A percentile compares a stretch with the other conserved stretches of the same genome.
Conservation (phyloP, 1,140 invertebrate species). For the Listronotus bonariensis region DNA sequence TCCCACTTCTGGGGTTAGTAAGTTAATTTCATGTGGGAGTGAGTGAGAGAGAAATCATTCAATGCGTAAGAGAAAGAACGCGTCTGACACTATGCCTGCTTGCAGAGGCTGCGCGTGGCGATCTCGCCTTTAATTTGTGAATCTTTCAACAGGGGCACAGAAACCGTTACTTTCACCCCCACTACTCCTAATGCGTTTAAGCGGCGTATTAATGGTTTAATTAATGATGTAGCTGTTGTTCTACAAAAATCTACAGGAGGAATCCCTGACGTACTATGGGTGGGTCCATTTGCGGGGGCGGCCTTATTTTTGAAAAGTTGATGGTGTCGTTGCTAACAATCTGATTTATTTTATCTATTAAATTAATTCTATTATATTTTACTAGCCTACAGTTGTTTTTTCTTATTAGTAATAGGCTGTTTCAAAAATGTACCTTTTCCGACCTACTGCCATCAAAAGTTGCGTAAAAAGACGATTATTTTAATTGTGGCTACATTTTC, state of each 20-base stretch:
- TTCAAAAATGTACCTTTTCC: no score
- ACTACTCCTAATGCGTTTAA: constrained; percentile 30
- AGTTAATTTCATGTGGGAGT: constrained; percentile 25
- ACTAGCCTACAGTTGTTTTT: no score
- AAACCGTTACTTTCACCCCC: constrained; percentile 28
- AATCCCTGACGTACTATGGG: constrained; percentile 12
- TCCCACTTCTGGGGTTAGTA: neutral
- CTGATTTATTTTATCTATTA: no score
- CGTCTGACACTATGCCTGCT: constrained; percentile 57
- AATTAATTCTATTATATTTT: no score
- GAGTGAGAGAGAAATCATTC: constrained; percentile 34
- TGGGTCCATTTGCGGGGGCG: constrained; percentile 25
- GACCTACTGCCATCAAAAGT: no score
- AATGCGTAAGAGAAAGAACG: constrained; percentile 1
- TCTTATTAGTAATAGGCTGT: no score
- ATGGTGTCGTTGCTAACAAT: neutral
- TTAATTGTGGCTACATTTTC: no score
- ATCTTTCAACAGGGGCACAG: neutral
- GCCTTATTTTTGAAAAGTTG: constrained; percentile 19
- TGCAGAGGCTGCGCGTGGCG: constrained; percentile 43
- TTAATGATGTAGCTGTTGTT: constrained; percentile 8
- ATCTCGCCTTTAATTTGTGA: neutral
- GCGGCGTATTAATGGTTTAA: constrained; percentile 16
- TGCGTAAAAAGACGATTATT: no score
- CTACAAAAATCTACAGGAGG: constrained; percentile 9